A percentile compares a stretch with the other conserved stretches of the same genome.
These are phyloP conservation scores for Hirtodrosophila alboralis DNA, from an alignment of 2,888 invertebrate genomes.

Conservation along the genomic window DNA sequence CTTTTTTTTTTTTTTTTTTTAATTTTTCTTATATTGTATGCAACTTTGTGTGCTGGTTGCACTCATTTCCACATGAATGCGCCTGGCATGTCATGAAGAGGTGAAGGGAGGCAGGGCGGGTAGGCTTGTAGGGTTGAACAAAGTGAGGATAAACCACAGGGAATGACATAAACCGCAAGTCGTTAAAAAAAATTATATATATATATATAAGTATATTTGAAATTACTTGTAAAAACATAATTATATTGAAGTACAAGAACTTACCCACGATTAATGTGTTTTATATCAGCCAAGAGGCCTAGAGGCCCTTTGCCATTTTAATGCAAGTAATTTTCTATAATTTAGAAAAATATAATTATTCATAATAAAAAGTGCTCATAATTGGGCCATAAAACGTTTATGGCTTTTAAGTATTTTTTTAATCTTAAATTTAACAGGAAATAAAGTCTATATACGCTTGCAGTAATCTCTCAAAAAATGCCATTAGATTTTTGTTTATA, in stretches of 20 bases:
- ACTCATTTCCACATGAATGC: slow-evolving; percentile 79
- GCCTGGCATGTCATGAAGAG: slow-evolving; percentile 28
- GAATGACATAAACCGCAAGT: slow-evolving; percentile 69
- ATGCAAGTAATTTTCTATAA: too few species aligned
- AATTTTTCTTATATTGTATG: slow-evolving; percentile 47
- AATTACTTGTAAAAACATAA: slow-evolving; percentile 58
- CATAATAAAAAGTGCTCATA: too few species aligned
- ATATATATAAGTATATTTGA: slow-evolving; percentile 37
- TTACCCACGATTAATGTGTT: too few species aligned
- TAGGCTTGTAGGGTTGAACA: neutral
- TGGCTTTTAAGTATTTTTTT: too few species aligned
- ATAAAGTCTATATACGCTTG: too few species aligned
- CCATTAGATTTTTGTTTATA: too few species aligned
- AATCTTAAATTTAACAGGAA: too few species aligned
- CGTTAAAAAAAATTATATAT: slow-evolving; percentile 45
- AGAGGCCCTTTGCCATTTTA: too few species aligned
- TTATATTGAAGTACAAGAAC: slow-evolving; percentile 21
- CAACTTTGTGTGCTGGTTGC: slow-evolving; percentile 71
- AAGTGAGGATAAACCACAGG: slow-evolving; percentile 20
- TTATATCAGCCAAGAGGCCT: too few species aligned
- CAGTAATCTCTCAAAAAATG: too few species aligned
- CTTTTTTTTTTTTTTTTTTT: slow-evolving; percentile 12
- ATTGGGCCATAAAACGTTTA: too few species aligned
- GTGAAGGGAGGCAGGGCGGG: slow-evolving; percentile 9
- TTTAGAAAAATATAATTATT: too few species aligned